Conservation (phyloP, 1,140 invertebrate genomes). For the Drosophila ironensis region DNA sequence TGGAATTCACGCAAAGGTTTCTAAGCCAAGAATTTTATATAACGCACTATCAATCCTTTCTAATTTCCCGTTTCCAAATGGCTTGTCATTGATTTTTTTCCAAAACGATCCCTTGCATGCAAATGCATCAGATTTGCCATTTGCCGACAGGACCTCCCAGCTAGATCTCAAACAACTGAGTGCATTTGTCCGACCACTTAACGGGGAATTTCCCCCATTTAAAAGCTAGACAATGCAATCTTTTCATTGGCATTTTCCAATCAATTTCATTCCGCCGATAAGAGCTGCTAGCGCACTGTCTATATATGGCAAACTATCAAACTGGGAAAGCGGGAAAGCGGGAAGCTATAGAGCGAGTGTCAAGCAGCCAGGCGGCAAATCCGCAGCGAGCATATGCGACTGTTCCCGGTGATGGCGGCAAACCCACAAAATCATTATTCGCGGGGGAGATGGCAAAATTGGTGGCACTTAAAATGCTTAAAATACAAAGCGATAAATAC, state of each 20-base stretch:
- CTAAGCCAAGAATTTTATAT: no score
- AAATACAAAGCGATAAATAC: constrained; percentile 66
- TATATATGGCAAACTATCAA: constrained; percentile 12
- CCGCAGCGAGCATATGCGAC: constrained; percentile 30
- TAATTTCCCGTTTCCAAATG: not conserved
- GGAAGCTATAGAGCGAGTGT: constrained; percentile 16
- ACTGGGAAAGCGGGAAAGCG: no score
- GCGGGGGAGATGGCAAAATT: constrained; percentile 43
- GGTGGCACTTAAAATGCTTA: constrained; percentile 70
- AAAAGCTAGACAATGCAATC: constrained; percentile 45
- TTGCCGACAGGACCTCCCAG: not conserved
- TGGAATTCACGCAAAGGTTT: constrained; percentile 4
- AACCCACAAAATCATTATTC: constrained; percentile 69
- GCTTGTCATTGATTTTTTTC: no score
- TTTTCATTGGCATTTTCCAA: constrained; percentile 70
- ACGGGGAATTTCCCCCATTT: constrained; percentile 26
- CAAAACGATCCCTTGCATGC: no score
- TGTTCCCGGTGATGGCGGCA: constrained; percentile 24
- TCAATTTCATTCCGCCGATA: constrained; percentile 50
- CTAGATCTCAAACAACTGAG: not conserved
- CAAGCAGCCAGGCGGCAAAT: constrained; percentile 37
- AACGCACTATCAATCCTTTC: not conserved
- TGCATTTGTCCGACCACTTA: constrained; percentile 28
- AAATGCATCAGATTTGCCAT: not conserved
- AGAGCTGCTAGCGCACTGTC: constrained; percentile 7